phyloP scores from a whole-genome alignment of 2,113 vertebrate genomes.

The Leucopsar rothschildi region DNA sequence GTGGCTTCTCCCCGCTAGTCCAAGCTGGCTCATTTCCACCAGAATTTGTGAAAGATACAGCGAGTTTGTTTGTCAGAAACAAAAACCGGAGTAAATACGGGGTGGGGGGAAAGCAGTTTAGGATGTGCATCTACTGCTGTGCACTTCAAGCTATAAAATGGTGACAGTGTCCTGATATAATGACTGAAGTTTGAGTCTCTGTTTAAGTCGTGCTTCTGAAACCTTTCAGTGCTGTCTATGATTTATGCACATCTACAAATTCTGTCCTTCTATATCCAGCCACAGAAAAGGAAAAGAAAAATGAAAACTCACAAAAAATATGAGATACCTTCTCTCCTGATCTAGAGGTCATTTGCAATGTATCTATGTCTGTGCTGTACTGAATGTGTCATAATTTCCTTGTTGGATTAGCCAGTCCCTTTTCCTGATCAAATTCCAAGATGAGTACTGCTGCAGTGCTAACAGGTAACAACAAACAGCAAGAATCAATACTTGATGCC shows the following conservation, averaged over 20 bases:
- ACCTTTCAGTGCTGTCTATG: not conserved
- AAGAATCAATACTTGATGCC: not conserved
- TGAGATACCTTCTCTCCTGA: not conserved
- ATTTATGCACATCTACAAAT: not conserved
- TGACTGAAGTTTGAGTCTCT: not conserved
- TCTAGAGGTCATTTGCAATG: not conserved
- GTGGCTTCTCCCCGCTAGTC: accelerated
- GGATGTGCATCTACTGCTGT: not conserved
- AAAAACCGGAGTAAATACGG: not conserved
- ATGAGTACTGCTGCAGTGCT: not conserved
- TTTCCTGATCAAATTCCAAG: not conserved
- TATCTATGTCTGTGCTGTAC: not conserved
- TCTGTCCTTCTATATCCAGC: not conserved
- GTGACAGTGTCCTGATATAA: not conserved
- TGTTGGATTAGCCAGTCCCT: not conserved
- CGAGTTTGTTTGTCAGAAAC: not conserved
- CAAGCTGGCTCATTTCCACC: not conserved
- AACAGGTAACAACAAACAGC: not conserved
- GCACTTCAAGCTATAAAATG: not conserved
- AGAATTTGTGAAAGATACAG: not conserved
- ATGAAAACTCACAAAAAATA: not conserved
- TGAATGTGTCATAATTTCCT: not conserved
- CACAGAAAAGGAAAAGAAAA: not conserved
- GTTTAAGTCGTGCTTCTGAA: not conserved
- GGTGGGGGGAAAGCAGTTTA: not conserved